phyloP scores from a whole-genome alignment of 1,140 invertebrate species.

The Trichonephila clavata region DNA sequence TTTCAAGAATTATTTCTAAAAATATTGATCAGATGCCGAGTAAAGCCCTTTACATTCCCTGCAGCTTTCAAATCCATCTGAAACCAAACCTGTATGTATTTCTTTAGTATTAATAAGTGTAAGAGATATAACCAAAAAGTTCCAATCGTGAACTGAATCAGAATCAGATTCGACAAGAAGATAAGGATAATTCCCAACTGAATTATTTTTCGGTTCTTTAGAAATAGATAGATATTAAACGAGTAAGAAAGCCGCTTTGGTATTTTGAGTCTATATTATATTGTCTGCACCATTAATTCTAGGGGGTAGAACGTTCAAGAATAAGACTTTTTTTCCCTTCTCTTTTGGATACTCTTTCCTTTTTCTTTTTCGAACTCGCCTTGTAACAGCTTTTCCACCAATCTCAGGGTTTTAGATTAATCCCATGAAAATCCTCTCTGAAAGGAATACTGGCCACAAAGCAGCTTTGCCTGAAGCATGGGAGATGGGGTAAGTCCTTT shows the following conservation, averaged over 20 bases:
- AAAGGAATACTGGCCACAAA: constrained; percentile 57
- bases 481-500: constrained; percentile 56
- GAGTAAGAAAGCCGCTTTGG: background rate
- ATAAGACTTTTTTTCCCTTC: background rate
- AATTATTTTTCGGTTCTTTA: background rate
- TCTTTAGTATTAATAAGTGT: too few relatives aligned
- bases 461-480: background rate
- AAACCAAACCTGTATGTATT: too few relatives aligned
- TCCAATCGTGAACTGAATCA: too few relatives aligned
- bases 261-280: background rate
- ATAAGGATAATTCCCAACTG: too few relatives aligned
- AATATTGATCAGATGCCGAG: too few relatives aligned
- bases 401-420: constrained; percentile 50
- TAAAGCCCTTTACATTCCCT: too few relatives aligned
- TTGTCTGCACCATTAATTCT: background rate
- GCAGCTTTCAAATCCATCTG: too few relatives aligned
- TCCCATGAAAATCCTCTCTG: constrained; percentile 68
- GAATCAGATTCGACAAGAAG: too few relatives aligned
- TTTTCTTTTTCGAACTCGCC: constrained; percentile 25
- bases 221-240: background rate
- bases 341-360: background rate
- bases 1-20: too few relatives aligned
- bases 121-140: too few relatives aligned
- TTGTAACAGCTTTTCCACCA: constrained; percentile 58
- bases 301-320: background rate